Percentiles rank a stretch among this genome's conserved stretches.
Evolutionary conservation across 1,140 invertebrate species (phyloP).

Genomic region (Phymorhynchus buccinoides): DNA sequence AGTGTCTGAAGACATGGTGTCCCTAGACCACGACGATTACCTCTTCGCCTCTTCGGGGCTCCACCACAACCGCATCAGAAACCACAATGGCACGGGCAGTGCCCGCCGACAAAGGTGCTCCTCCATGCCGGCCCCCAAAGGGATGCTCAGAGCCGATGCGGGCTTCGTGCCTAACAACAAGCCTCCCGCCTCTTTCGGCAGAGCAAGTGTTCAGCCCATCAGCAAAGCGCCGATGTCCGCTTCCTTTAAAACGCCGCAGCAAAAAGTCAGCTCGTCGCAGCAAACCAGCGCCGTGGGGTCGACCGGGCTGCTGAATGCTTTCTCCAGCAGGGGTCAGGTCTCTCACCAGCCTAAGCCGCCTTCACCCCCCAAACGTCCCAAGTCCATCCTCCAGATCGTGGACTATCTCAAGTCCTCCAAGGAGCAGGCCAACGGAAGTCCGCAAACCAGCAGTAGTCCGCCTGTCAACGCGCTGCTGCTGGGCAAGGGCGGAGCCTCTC

Average conservation of each 20-base stretch:
- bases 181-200: background rate
- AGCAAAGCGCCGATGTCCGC: background rate
- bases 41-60: slow-evolving; percentile 76
- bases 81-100: slow-evolving; percentile 4
- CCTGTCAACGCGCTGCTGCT: no score
- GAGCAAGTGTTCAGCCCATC: no score
- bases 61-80: slow-evolving; percentile 32
- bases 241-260: no score
- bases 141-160: background rate
- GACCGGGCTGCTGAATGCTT: background rate
- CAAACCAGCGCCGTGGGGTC: background rate
- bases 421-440: slow-evolving; percentile 32
- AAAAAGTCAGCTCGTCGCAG: background rate
- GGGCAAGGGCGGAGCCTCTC: slow-evolving; percentile 23
- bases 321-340: background rate
- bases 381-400: slow-evolving; percentile 17
- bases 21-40: slow-evolving; percentile 68
- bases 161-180: background rate
- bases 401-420: slow-evolving; percentile 11
- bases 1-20: slow-evolving; percentile 43
- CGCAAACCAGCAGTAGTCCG: background rate
- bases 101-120: background rate
- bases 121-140: slow-evolving; percentile 23
- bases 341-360: background rate
- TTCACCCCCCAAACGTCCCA: background rate